phyloP scores from a whole-genome alignment of 2,797 vertebrate species.

The Apodemus agrarius region DNA sequence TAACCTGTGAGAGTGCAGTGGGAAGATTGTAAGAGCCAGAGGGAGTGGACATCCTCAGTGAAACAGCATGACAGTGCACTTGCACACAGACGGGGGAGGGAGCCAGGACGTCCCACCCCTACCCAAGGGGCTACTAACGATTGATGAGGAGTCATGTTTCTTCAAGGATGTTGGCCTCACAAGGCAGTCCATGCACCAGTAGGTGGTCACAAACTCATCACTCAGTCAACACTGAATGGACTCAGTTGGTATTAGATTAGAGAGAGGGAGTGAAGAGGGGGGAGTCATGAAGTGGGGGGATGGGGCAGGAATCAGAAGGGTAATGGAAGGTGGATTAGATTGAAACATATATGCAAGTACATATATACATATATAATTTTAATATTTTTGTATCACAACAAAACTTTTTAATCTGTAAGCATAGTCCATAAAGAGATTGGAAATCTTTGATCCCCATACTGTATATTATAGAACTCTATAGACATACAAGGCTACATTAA shows the following conservation, averaged over 20 bases:
- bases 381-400: too few relatives aligned
- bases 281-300: not conserved
- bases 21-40: not conserved
- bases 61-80: too few relatives aligned
- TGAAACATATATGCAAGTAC: not conserved
- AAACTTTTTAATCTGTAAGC: too few relatives aligned
- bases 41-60: too few relatives aligned
- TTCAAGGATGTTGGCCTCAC: not conserved
- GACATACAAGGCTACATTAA: too few relatives aligned
- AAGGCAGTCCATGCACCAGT: not conserved
- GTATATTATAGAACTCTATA: too few relatives aligned
- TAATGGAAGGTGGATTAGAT: not conserved
- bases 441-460: too few relatives aligned
- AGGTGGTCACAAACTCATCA: not conserved
- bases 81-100: not conserved
- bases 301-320: not conserved
- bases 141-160: too few relatives aligned
- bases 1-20: not conserved
- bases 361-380: too few relatives aligned
- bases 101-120: not conserved
- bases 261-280: not conserved
- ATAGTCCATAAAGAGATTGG: too few relatives aligned
- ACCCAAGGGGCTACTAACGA: too few relatives aligned
- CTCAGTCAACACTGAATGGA: not conserved
- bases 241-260: not conserved